phyloP scores from a whole-genome alignment of 2,888 invertebrate species.

The Meliscaeva auricollis region DNA sequence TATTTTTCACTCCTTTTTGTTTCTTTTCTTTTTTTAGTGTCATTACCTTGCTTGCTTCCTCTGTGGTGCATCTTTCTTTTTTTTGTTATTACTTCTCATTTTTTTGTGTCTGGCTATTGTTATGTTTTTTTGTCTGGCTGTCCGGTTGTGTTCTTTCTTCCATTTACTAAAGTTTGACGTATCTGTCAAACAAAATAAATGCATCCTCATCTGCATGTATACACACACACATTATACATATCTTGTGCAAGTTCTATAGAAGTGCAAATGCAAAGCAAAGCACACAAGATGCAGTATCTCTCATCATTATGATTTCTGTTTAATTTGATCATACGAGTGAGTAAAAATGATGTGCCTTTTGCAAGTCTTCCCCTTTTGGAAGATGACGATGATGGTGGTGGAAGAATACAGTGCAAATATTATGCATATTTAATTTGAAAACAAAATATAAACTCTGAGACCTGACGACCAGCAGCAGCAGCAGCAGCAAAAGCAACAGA shows the following conservation, averaged over 20 bases:
- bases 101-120: constrained; percentile 46
- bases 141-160: constrained; percentile 38
- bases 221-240: neutral
- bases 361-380: constrained; percentile 2
- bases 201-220: constrained; percentile 16
- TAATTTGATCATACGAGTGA: constrained; percentile 50
- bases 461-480: constrained; percentile 21
- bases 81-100: constrained; percentile 20
- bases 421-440: constrained; percentile 63
- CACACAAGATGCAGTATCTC: constrained; percentile 21
- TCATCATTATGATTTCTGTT: constrained; percentile 53
- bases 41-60: constrained; percentile 39
- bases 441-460: constrained; percentile 31
- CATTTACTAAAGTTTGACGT: constrained; percentile 47
- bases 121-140: constrained; percentile 44
- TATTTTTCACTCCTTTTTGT: neutral
- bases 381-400: neutral
- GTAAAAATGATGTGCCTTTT: constrained; percentile 18
- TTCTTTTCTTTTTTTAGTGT: constrained; percentile 19
- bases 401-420: constrained; percentile 12
- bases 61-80: constrained; percentile 4
- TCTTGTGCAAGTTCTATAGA: neutral
- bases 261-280: neutral
- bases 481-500: no score
- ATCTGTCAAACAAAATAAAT: constrained; percentile 42